Conservation (phyloP, 2,888 invertebrate genomes). For the Cetonia aurata region DNA sequence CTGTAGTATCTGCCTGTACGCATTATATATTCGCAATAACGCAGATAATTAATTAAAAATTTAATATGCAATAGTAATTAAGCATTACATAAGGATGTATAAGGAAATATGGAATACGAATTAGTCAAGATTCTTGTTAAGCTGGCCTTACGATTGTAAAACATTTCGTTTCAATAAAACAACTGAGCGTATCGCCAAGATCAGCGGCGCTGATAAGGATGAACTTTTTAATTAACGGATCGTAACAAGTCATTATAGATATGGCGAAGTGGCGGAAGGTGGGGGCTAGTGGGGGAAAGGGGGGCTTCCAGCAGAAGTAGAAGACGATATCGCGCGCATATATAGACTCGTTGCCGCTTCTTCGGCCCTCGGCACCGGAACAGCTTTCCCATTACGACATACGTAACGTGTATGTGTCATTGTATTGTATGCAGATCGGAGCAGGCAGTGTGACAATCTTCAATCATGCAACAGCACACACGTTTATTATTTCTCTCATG, state of each 20-base stretch:
- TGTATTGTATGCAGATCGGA: slow-evolving; percentile 67
- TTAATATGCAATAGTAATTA: too few relatives aligned
- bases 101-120: slow-evolving; percentile 21
- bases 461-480: slow-evolving; percentile 38
- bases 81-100: not conserved
- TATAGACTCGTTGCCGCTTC: slow-evolving; percentile 30
- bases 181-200: slow-evolving; percentile 45
- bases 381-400: slow-evolving; percentile 66
- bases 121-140: slow-evolving; percentile 26
- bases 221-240: slow-evolving; percentile 67
- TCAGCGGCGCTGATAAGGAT: slow-evolving; percentile 55
- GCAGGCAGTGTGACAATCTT: slow-evolving; percentile 67
- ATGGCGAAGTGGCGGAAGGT: slow-evolving; percentile 1
- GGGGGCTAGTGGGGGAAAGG: not conserved
- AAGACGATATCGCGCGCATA: slow-evolving; percentile 27
- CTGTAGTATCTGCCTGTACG: too few relatives aligned
- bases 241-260: slow-evolving; percentile 60
- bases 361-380: slow-evolving; percentile 57
- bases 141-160: slow-evolving; percentile 27
- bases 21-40: too few relatives aligned
- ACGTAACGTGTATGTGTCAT: slow-evolving; percentile 64
- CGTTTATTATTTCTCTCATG: slow-evolving; percentile 47
- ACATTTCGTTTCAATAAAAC: slow-evolving; percentile 44
- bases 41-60: too few relatives aligned
- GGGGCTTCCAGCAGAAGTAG: not conserved